phyloP scores from a whole-genome alignment of 2,113 vertebrate species.

The Laticauda colubrina region DNA sequence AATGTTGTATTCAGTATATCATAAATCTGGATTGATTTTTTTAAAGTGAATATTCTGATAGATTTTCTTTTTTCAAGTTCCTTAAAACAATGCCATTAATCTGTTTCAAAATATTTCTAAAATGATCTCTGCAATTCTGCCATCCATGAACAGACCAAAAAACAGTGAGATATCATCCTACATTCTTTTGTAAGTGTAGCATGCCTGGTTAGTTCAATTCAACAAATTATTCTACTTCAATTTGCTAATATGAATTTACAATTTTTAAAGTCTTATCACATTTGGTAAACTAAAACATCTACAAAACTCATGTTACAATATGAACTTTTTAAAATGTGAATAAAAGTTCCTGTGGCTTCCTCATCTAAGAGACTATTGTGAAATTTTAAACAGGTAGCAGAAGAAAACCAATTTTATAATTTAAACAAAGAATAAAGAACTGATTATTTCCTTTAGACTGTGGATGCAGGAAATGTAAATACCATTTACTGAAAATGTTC shows the following conservation, averaged over 20 bases:
- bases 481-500: neutral
- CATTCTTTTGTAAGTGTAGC: neutral
- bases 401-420: neutral
- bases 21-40: neutral
- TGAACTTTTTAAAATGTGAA: neutral
- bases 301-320: neutral
- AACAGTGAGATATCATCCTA: neutral
- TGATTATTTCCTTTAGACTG: neutral
- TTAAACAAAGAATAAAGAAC: neutral
- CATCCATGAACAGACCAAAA: neutral
- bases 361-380: neutral
- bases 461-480: neutral
- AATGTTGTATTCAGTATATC: neutral
- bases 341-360: neutral
- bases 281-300: neutral
- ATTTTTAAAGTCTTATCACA: neutral
- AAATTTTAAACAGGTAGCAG: neutral
- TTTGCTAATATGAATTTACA: neutral
- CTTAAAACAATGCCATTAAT: neutral
- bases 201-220: neutral
- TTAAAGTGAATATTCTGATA: neutral
- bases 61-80: neutral
- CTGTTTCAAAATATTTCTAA: neutral
- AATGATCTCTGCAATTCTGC: neutral
- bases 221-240: neutral